Percentiles rank a stretch among this genome's conserved stretches.
phyloP scores from a whole-genome alignment of 53 echinoderm and acorn worm genomes.

The Antedon mediterranea region DNA sequence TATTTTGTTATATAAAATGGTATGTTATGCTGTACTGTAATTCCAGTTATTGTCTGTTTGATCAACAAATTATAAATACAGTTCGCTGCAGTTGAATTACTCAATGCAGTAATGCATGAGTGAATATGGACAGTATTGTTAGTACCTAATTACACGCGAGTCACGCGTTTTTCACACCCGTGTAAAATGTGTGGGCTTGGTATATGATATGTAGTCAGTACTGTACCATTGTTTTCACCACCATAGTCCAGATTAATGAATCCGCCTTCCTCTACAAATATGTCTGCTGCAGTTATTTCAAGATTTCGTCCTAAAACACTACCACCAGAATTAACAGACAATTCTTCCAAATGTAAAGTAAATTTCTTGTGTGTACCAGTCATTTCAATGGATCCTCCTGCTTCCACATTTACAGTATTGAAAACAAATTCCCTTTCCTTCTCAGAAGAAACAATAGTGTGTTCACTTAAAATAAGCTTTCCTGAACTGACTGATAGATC shows the following conservation, averaged over 20 bases:
- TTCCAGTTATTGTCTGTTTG: too few species aligned
- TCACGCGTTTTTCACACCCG: too few species aligned
- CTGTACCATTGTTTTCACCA: background rate
- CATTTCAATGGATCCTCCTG: slow-evolving; percentile 27
- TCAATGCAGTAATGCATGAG: too few species aligned
- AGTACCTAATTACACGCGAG: too few species aligned
- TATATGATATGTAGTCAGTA: too few species aligned
- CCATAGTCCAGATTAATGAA: background rate
- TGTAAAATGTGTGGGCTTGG: too few species aligned
- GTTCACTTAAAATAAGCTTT: slow-evolving; percentile 17
- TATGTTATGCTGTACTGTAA: too few species aligned
- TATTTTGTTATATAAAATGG: too few species aligned
- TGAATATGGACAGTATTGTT: too few species aligned
- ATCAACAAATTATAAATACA: too few species aligned
- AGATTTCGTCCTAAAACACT: slow-evolving; percentile 27
- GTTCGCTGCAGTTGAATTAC: too few species aligned
- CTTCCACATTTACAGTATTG: slow-evolving; percentile 18
- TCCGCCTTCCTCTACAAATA: background rate
- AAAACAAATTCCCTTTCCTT: slow-evolving; percentile 4
- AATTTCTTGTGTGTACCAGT: slow-evolving; percentile 12
- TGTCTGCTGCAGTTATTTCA: slow-evolving; percentile 7
- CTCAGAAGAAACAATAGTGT: slow-evolving; percentile 8
- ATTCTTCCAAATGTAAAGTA: slow-evolving; percentile 9
- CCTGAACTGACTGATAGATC: slow-evolving; percentile 39
- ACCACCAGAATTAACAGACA: slow-evolving; percentile 34